These are phyloP conservation scores for Brachyhypopomus gauderio DNA, from an alignment of 2,113 vertebrate species.

Conservation along the genomic window DNA sequence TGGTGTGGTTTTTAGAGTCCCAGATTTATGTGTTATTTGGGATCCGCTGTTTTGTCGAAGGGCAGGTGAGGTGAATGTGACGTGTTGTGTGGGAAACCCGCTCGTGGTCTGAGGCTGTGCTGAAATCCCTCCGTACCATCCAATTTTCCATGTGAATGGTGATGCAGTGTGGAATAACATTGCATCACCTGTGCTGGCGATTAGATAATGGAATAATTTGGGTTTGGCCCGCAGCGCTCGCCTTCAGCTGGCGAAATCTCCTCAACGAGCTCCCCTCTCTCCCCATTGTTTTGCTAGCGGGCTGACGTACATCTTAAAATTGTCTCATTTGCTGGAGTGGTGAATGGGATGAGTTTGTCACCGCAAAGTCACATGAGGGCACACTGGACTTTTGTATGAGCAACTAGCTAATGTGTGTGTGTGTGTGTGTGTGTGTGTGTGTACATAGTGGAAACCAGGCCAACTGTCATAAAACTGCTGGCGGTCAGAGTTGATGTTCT, in stretches of 20 bases:
- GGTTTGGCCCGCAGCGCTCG: neutral
- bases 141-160: neutral
- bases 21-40: neutral
- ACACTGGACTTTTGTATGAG: conserved; percentile 49
- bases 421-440: conserved; percentile 32
- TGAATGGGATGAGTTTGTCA: conserved; percentile 61
- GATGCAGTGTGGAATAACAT: conserved; percentile 8
- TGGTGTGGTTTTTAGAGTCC: neutral
- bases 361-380: conserved; percentile 64
- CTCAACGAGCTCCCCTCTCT: conserved; percentile 29
- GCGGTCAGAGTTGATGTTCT: conserved; percentile 68
- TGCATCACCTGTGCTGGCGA: conserved; percentile 10
- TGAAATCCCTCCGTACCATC: conserved; percentile 4
- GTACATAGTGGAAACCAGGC: conserved; percentile 69
- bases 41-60: conserved; percentile 57
- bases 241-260: conserved; percentile 32
- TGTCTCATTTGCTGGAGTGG: conserved; percentile 31
- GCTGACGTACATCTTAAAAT: conserved; percentile 30
- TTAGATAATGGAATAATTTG: conserved; percentile 42
- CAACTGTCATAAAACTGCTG: conserved; percentile 72
- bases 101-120: neutral
- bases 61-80: neutral
- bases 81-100: neutral
- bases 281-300: conserved; percentile 43
- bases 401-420: conserved; percentile 52